Evolutionary conservation across 2,113 vertebrate genomes (phyloP).

Genomic region (Panurus biarmicus): DNA sequence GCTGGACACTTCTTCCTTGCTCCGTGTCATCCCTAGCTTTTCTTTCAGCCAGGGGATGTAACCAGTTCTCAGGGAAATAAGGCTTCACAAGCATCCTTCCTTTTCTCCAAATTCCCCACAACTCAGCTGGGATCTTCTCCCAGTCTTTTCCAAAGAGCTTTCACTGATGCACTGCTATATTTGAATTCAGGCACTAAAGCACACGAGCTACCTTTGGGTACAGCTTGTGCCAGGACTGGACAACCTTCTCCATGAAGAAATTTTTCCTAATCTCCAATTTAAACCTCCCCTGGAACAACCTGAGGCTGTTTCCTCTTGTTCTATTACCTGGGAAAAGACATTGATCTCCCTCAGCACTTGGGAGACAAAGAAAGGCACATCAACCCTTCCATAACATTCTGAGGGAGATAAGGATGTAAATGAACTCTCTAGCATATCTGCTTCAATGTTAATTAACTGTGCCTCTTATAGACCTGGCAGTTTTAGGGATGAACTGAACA

Average conservation of each 20-base stretch:
- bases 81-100: background rate
- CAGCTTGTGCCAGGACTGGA: background rate
- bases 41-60: background rate
- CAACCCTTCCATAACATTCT: background rate
- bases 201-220: accelerated
- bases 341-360: background rate
- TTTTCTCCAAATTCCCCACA: background rate
- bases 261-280: background rate
- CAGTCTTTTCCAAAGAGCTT: background rate
- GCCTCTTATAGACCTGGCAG: background rate
- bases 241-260: background rate
- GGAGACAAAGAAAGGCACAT: background rate
- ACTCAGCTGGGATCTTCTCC: background rate
- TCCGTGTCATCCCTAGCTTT: background rate
- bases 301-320: background rate
- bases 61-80: background rate
- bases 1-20: background rate
- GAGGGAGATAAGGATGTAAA: background rate
- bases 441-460: background rate
- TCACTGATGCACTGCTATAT: background rate
- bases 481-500: background rate
- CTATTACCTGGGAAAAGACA: background rate
- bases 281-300: background rate
- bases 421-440: background rate
- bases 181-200: background rate